Percentiles rank a stretch among this genome's conserved stretches.
Evolutionary conservation across 2,113 vertebrate genomes (phyloP).

Genomic region (Pluvianellus socialis): DNA sequence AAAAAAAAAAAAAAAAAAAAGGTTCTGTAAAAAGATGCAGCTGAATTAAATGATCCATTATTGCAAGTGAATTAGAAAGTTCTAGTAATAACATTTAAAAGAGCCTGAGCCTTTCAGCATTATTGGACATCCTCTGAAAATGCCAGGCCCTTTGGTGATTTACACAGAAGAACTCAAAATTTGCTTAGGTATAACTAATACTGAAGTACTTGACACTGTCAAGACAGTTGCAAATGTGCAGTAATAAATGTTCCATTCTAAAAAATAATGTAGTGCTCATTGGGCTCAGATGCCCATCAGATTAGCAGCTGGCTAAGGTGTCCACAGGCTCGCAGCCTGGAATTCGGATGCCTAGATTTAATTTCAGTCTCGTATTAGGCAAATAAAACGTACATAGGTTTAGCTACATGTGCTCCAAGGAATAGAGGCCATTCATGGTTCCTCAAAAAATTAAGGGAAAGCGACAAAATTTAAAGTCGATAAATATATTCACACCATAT

Average conservation of each 20-base stretch:
- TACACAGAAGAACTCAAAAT: neutral
- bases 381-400: neutral
- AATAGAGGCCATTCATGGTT: slow-evolving; percentile 20
- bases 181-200: neutral
- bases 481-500: slow-evolving; percentile 67
- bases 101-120: neutral
- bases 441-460: slow-evolving; percentile 25
- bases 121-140: neutral
- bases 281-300: neutral
- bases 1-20: neutral
- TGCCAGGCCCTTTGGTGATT: neutral
- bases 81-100: neutral
- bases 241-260: neutral
- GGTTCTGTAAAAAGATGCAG: neutral
- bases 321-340: neutral
- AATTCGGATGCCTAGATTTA: neutral
- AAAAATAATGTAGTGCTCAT: neutral
- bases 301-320: neutral
- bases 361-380: neutral
- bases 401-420: neutral
- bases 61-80: neutral
- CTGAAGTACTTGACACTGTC: neutral
- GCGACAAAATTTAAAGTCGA: slow-evolving; percentile 15
- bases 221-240: neutral
- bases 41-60: neutral